Base-by-base conservation (phyloP, 2,888 invertebrate species). In the Chrysotoxum bicinctum region DNA sequence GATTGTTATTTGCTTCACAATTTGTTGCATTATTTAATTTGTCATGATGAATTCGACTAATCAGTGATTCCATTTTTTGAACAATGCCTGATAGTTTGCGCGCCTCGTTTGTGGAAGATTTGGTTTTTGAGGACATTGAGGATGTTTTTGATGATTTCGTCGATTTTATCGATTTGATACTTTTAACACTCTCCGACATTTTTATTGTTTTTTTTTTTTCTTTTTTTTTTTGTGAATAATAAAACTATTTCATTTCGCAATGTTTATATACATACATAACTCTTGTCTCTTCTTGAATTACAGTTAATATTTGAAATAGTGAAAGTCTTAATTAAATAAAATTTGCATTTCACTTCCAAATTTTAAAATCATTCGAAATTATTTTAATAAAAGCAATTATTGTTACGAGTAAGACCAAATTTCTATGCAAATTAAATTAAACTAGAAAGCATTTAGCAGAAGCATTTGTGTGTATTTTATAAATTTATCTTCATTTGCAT, bases 71-170 rank as follows among this genome's bases (percentile, higher is more conserved):
- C 70, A 91, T 90, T 73, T 91, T 91, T 79, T 90, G 89, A 37
- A 91, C 91, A 80, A 91, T 90, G 87, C 90, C 90, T 88, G 90
- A 91, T 75, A 91, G 89, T 86, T 91, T 91, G 40, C 89, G 88
- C 4, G 80, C 73, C 35, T 85, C 80, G 9, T 62, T 43, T 9
- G 79, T 37, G 26, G 70, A 16, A 37, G 81, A 76, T 30, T 87
- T 87, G 9, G 76, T 45, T 43, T 84, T 84, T 12, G 69, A 23
- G 10, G 88, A 89, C 43, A 88, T 88, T 62, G 87, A 83, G 5
- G 88, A 87, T 54, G 87, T 90, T 74, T 88, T 88, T 64, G 87
- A 82, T 12, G 88, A 87, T 69, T 87, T 90, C 66, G 88, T 88
- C 26, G 87, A 88, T 56, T 80, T 85, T 2, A 56, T 48, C 21